Conservation (phyloP, 1,140 invertebrate genomes). For the Zaprionus lachaisei region DNA sequence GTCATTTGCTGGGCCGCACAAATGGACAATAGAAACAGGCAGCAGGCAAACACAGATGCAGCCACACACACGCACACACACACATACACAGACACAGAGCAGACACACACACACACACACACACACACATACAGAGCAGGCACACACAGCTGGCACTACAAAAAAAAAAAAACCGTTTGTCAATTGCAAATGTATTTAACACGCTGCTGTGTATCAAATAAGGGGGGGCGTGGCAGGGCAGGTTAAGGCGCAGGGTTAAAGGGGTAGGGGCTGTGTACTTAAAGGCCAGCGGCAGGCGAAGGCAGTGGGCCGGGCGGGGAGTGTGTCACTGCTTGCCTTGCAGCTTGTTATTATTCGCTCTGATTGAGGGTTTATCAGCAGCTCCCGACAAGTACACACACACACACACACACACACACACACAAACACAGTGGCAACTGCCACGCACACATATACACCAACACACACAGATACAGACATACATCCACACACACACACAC, state of each 20-base stretch:
- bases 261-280: not conserved
- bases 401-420: not conserved
- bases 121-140: not conserved
- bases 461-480: not conserved
- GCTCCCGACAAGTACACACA: slow-evolving; percentile 20
- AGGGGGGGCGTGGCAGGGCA: not conserved
- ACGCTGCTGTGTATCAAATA: not conserved
- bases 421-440: not conserved
- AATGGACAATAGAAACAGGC: slow-evolving; percentile 2
- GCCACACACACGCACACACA: not conserved
- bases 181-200: slow-evolving; percentile 6
- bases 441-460: not conserved
- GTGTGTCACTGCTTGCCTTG: slow-evolving; percentile 1
- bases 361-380: slow-evolving; percentile 38
- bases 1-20: slow-evolving; percentile 40
- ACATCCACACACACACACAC: slow-evolving; percentile 4
- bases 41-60: not conserved
- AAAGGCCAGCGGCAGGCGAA: too few species aligned
- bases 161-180: not conserved
- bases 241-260: not conserved
- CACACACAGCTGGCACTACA: not conserved
- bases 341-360: slow-evolving; percentile 33
- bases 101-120: not conserved
- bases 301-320: too few species aligned
- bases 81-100: not conserved